phyloP scores from a whole-genome alignment of 2,113 vertebrate species.

The Arothron firmamentum region DNA sequence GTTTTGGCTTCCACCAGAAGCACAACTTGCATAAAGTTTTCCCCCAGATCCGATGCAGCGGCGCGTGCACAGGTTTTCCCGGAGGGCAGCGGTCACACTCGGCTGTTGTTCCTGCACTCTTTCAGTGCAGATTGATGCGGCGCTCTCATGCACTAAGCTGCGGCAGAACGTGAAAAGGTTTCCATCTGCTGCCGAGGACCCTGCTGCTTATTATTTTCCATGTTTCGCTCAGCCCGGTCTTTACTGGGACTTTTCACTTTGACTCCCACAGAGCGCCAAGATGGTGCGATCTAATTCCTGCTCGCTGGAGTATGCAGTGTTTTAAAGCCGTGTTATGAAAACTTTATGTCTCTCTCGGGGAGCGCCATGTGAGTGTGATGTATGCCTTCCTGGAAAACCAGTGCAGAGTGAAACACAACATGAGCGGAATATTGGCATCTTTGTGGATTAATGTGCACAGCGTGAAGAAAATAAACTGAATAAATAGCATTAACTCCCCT shows the following conservation, averaged over 20 bases:
- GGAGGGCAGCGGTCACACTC: slow-evolving; percentile 18
- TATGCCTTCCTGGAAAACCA: slow-evolving; percentile 30
- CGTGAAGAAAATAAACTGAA: slow-evolving; percentile 46
- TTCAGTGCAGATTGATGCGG: slow-evolving; percentile 14
- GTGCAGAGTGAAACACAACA: slow-evolving; percentile 33
- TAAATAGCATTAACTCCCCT: slow-evolving; percentile 54
- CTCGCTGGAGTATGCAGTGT: slow-evolving; percentile 32
- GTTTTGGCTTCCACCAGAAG: slow-evolving; percentile 12
- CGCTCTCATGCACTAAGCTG: slow-evolving; percentile 25
- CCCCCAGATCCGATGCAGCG: slow-evolving; percentile 12
- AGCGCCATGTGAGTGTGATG: slow-evolving; percentile 23
- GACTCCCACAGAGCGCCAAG: slow-evolving; percentile 46
- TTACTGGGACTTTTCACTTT: slow-evolving; percentile 54
- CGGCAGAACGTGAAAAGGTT: slow-evolving; percentile 23
- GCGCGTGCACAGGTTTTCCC: slow-evolving; percentile 24
- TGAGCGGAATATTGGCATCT: slow-evolving; percentile 38
- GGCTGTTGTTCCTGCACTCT: slow-evolving; percentile 3
- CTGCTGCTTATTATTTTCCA: slow-evolving; percentile 54
- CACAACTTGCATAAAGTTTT: slow-evolving; percentile 56
- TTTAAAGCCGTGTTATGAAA: slow-evolving; percentile 11
- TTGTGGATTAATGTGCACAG: slow-evolving; percentile 48
- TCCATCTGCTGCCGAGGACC: slow-evolving; percentile 52
- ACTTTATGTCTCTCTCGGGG: slow-evolving; percentile 12
- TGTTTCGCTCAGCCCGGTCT: slow-evolving; percentile 38
- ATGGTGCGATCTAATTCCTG: slow-evolving; percentile 45